Base-by-base conservation (phyloP, 1,140 invertebrate species). In the Ruditapes philippinarum region DNA sequence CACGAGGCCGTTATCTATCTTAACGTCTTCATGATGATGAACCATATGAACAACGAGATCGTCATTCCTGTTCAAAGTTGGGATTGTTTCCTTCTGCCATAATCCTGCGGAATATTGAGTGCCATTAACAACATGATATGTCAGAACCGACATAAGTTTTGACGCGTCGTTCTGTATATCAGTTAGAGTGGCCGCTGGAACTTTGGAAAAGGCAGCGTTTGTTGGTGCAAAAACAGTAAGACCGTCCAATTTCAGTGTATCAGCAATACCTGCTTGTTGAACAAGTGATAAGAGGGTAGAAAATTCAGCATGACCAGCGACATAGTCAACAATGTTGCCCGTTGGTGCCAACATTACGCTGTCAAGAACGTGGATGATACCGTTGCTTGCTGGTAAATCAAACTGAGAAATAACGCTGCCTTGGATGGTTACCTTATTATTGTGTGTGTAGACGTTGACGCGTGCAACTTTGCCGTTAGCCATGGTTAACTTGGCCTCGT, bases 171-270 rank as follows among this genome's bases (percentile, higher is more conserved):
- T 54, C 4, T 33, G 36, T 9, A 80, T 25, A 22, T 76, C 49
- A 40, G 51, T 38, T 2, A 90, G 54, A 11, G 87, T 54, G 7
- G 31, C 36, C 57, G 4, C 12, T 12, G 40, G 25, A 42, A 92
- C 33, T 93, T 17, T 40, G 68, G 19, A 97, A 93, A 98, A 98
- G 2, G 98, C 98, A 95, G 98, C 98, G 95, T 98, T 98, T 0
- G 97, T 98, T 0, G 98, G 98, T 0, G 97, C 97, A 92, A 98
- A 98, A 79, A 98, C 97, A 1, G 98, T 98, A 45, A 85, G 73
- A 40, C 31, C 68, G 25, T 84, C 73, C 36, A 19, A 28, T 87
- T 87, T 57, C 0, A 89, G 31, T 14, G 38, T 81, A 22, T 42
- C 28, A 31, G 62, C 81, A 33, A 89, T n/a, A 2, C 70, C 70